These are phyloP conservation scores for Chiloscyllium plagiosum DNA, from an alignment of 2,113 vertebrate species.

Conservation along the genomic window DNA sequence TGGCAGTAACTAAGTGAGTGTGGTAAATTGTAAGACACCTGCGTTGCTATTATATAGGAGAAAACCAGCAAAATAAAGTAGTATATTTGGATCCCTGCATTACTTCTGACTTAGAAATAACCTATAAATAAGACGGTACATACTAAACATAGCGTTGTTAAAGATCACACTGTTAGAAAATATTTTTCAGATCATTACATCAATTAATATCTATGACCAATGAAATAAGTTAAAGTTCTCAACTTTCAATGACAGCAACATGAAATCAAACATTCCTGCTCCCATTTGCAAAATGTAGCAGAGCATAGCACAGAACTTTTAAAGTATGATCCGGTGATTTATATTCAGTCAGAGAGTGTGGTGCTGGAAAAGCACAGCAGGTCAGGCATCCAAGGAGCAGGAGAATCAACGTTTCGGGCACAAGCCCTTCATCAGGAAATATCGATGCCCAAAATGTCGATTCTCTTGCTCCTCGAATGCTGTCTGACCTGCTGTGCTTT, in stretches of 20 bases:
- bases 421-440: too few species aligned
- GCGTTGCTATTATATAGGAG: not conserved
- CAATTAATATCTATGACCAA: not conserved
- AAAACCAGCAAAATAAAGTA: not conserved
- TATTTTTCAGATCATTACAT: not conserved
- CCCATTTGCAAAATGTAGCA: not conserved
- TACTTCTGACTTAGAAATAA: not conserved
- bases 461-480: too few species aligned
- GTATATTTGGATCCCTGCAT: not conserved
- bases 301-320: not conserved
- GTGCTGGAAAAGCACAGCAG: too few species aligned
- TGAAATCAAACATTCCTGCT: not conserved
- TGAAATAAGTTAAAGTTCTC: not conserved
- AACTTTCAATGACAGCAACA: not conserved
- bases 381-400: too few species aligned
- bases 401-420: too few species aligned
- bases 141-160: not conserved
- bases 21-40: not conserved
- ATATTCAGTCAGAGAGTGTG: not conserved
- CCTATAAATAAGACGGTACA: not conserved
- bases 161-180: constrained; percentile 1
- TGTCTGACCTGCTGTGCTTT: too few species aligned
- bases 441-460: too few species aligned
- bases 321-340: not conserved
- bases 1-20: not conserved